phyloP scores from a whole-genome alignment of 2,113 vertebrate genomes.

The Maylandia zebra region DNA sequence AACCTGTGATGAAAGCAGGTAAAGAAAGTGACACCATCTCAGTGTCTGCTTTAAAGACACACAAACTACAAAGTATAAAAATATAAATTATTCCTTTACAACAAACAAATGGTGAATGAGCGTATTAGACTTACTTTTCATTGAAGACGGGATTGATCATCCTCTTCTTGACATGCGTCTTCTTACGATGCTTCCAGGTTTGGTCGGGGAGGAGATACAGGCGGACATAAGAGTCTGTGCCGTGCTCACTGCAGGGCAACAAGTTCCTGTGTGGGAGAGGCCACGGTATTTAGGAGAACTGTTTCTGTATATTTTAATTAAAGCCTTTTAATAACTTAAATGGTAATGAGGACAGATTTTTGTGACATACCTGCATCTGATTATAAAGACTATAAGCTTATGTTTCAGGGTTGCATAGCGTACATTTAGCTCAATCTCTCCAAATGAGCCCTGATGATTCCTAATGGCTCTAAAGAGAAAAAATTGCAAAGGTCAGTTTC shows the following conservation, averaged over 20 bases:
- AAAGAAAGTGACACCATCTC: neutral
- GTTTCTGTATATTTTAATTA: neutral
- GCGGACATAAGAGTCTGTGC: slow-evolving; percentile 88
- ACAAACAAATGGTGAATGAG: neutral
- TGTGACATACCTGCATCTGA: slow-evolving; percentile 81
- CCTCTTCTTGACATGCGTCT: slow-evolving; percentile 82
- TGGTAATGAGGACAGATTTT: neutral
- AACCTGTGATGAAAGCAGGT: slow-evolving; percentile 69
- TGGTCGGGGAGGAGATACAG: slow-evolving; percentile 91
- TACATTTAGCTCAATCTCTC: slow-evolving; percentile 82
- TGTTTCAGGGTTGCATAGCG: slow-evolving; percentile 79
- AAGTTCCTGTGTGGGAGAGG: slow-evolving; percentile 73
- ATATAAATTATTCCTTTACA: neutral
- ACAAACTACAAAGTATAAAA: neutral
- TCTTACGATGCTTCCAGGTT: slow-evolving; percentile 83
- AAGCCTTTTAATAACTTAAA: neutral
- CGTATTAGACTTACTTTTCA: slow-evolving; percentile 74
- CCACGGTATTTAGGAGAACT: neutral
- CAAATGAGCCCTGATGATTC: slow-evolving; percentile 73
- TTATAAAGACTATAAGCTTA: slow-evolving; percentile 79
- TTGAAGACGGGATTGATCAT: slow-evolving; percentile 83
- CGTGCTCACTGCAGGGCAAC: slow-evolving; percentile 74
- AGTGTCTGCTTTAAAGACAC: neutral
- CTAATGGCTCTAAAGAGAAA: slow-evolving; percentile 47
- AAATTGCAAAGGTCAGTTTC: neutral